Conservation (phyloP, 2,113 vertebrate genomes). For the Oryzias woworae region DNA sequence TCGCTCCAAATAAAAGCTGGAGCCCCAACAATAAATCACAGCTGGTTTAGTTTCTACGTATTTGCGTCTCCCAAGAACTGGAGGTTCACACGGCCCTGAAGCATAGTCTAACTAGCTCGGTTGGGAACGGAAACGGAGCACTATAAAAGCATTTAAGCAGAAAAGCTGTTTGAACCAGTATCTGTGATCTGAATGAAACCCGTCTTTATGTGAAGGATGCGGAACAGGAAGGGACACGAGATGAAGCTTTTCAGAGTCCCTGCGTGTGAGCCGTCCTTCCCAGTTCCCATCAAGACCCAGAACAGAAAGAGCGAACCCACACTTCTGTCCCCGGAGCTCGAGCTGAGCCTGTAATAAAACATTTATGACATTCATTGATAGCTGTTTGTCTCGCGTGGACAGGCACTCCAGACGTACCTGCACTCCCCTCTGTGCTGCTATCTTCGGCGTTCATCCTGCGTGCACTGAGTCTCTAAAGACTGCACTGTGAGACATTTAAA, state of each 20-base stretch:
- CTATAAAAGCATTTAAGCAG: conserved; percentile 59
- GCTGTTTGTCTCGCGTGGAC: conserved; percentile 59
- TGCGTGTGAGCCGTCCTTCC: conserved; percentile 56
- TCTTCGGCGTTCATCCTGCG: conserved; percentile 68
- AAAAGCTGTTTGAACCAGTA: conserved; percentile 70
- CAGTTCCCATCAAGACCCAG: conserved; percentile 56
- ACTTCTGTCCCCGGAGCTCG: conserved; percentile 39
- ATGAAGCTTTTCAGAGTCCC: conserved; percentile 53
- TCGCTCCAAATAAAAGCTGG: conserved; percentile 29
- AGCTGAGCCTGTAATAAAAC: conserved; percentile 48
- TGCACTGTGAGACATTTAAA: conserved; percentile 77
- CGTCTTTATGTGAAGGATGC: conserved; percentile 74
- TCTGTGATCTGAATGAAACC: conserved; percentile 69
- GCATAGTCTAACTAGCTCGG: conserved; percentile 57
- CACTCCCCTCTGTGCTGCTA: conserved; percentile 74
- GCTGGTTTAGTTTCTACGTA: conserved; percentile 48
- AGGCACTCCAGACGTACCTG: conserved; percentile 60
- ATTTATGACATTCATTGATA: conserved; percentile 46
- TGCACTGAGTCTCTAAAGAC: conserved; percentile 74
- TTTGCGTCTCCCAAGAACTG: conserved; percentile 42
- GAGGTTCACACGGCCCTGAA: conserved; percentile 48
- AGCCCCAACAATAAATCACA: conserved; percentile 20
- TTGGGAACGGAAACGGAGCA: conserved; percentile 55
- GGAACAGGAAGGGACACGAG: conserved; percentile 68
- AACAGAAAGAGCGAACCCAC: conserved; percentile 29